Base-by-base conservation (phyloP, 2,888 invertebrate genomes). In the Toxonevra muliebris region DNA sequence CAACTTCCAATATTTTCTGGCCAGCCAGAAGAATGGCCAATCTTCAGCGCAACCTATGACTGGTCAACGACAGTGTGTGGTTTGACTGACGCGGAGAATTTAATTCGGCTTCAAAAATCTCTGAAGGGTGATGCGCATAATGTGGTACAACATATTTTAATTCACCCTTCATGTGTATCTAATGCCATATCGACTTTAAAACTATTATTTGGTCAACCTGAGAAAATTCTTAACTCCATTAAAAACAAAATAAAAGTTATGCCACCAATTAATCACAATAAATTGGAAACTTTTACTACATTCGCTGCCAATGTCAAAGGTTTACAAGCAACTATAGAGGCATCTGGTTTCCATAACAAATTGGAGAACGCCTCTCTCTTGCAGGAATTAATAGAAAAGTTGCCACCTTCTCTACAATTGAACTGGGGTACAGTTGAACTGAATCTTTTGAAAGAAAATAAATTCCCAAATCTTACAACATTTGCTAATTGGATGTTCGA, bases 401-500 rank as follows among this genome's bases (percentile, higher is more conserved):
- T n/a, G n/a, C n/a, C n/a, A n/a, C n/a, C n/a, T n/a, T n/a, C n/a
- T n/a, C n/a, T 13, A 10, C 59, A 59, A 43, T 17, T 42, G 7
- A 42, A 42, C 2, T 59, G 59, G 59, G 59, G 59, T 43, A 59
- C 59, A 41, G 41, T 59, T 19, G 43, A 59, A 59, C 42, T 59
- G 43, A 20, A 42, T 59, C 19, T 59, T 11, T 43, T 59, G 17
- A 59, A 59, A 43, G 43, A 59, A 59, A 59, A 59, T 17, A 42
- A 45, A 59, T 59, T 42, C 19, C 45, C 45, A 59, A 59, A 59
- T 19, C 43, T 59, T 12, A 20, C 43, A 10, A 59, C 59, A 11
- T 59, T 59, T 59, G 41, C 59, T 17, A 43, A 59, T 19, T 59
- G 59, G 59, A 59, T 42, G 17, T 59, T 59, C 19, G 59, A 59